A percentile compares a stretch with the other conserved stretches of the same genome.
Evolutionary conservation across 2,888 invertebrate species (phyloP).

Genomic region (Junonia oenone): DNA sequence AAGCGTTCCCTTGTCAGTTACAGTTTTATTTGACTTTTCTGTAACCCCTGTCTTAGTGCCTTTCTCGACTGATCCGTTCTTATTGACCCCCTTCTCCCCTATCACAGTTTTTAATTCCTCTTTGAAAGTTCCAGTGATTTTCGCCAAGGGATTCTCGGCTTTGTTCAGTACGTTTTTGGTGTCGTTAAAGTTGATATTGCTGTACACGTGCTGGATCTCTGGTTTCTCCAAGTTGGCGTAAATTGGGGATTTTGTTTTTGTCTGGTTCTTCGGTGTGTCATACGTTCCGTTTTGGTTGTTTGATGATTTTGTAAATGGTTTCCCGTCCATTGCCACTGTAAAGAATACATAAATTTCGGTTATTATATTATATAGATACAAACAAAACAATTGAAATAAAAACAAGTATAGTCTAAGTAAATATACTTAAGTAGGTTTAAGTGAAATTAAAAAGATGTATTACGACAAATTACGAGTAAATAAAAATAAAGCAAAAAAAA

Average conservation of each 20-base stretch:
- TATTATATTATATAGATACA: no score
- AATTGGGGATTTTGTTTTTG: conserved; percentile 48
- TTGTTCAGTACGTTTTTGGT: conserved; percentile 45
- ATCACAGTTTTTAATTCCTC: conserved; percentile 65
- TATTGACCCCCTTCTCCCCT: conserved; percentile 42
- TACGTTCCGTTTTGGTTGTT: conserved; percentile 48
- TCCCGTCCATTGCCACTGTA: conserved; percentile 69
- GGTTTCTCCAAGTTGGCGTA: conserved; percentile 62
- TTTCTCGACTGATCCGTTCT: conserved; percentile 2
- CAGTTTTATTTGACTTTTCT: neutral
- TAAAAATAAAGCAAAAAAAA: no score
- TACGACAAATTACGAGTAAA: no score
- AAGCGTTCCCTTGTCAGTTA: conserved; percentile 1
- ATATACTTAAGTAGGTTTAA: no score
- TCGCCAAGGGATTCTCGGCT: conserved; percentile 56
- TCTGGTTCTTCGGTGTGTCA: conserved; percentile 42
- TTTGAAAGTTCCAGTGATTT: conserved; percentile 52
- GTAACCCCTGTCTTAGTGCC: neutral
- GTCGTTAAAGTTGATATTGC: conserved; percentile 57
- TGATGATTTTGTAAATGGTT: conserved; percentile 52
- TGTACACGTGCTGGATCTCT: conserved; percentile 51
- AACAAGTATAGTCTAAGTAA: no score
- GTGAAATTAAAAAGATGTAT: no score
- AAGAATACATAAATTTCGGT: conserved; percentile 27
- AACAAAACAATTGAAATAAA: no score